Evolutionary conservation across 2,888 invertebrate genomes (phyloP), one percentile per base, ranked within the genome.

Genomic region (Acanthosoma haemorrhoidale): DNA sequence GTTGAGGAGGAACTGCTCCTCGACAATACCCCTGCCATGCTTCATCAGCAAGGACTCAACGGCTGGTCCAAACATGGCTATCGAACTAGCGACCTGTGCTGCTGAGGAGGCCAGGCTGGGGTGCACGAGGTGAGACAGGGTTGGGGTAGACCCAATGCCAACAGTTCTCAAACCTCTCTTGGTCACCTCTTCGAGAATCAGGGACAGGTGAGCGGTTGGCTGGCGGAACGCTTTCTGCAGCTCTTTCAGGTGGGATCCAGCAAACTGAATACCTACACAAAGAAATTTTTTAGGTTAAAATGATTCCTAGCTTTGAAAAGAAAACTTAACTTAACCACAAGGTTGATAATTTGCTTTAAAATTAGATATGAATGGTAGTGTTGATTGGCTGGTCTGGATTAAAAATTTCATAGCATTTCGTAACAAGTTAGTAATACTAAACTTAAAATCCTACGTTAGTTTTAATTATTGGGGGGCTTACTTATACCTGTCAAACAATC

Each of bases 201-300:
- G 83, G 15, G 95, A 92, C 74, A 98, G 85, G 83, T 97, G 91
- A 5, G 93, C 89, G 0, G 93, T 83, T 3, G 97, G 97, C 82
- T 94, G 94, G 81, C 92, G 91, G 79, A 98, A 89, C 0, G 97
- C 97, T 75, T 88, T 91, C 82, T 96, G 95, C 72, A 97, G 81
- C 81, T 97, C 95, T 80, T 90, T 89, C 74, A 99, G 83, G 81
- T 96, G 94, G 72, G 90, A 87, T 59, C 98, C 98, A 51, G 96
- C 96, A 84, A 91, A 92, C 82, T 97, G 94, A 76, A 94, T 89
- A 75, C 91, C 90, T 86, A 78, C 60, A 74, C 75, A 72, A 51
- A 59, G 1, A 18, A 21, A 58, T n/a, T n/a, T n/a, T n/a, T n/a
- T n/a, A n/a, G n/a, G n/a, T n/a, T n/a, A n/a, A n/a, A n/a, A n/a